Conservation (phyloP, 2,113 vertebrate genomes). For the Delphinapterus leucas region DNA sequence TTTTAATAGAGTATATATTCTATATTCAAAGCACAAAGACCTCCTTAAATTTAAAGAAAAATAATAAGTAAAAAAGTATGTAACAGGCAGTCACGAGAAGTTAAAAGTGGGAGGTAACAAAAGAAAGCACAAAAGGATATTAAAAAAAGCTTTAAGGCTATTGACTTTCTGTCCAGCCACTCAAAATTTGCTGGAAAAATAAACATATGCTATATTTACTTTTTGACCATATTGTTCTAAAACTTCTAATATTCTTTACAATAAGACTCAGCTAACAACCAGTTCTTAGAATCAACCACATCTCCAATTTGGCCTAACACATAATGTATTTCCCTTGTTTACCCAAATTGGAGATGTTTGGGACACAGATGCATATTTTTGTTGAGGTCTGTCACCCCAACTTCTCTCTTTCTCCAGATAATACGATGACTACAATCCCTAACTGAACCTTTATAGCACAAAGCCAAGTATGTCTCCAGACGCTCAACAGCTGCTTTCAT, state of each 20-base stretch:
- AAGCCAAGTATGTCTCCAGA: neutral
- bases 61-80: neutral
- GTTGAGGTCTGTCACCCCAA: neutral
- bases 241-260: neutral
- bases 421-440: neutral
- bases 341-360: neutral
- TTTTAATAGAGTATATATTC: neutral
- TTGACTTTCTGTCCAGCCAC: neutral
- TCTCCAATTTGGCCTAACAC: neutral
- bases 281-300: neutral
- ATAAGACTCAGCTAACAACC: accelerated
- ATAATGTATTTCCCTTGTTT: neutral
- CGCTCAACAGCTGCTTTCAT: constrained; percentile 10
- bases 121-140: neutral
- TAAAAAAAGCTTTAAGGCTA: neutral
- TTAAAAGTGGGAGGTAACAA: neutral
- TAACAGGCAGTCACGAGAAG: neutral
- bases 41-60: neutral
- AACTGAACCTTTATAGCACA: neutral
- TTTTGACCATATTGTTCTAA: neutral
- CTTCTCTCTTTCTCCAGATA: neutral
- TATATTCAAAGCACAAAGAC: neutral
- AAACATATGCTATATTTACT: neutral
- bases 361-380: neutral
- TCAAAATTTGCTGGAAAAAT: neutral